A percentile compares a stretch with the other conserved stretches of the same genome.
Conservation (phyloP, 2,113 vertebrate species). For the Theristicus caerulescens region DNA sequence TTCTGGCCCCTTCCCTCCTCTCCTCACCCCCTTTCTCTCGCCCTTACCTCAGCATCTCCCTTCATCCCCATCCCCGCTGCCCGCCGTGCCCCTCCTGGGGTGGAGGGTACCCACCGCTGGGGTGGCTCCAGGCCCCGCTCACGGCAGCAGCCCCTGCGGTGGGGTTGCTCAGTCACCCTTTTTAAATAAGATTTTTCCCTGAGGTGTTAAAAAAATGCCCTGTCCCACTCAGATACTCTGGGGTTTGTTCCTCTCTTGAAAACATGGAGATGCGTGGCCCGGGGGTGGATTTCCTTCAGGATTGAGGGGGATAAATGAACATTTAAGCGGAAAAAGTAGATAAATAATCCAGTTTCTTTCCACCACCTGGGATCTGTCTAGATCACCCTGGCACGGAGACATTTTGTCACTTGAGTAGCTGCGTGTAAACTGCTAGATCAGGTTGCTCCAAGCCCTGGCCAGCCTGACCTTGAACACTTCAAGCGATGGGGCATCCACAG, state of each 20-base stretch:
- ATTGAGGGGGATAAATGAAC: not conserved
- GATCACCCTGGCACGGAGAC: accelerated
- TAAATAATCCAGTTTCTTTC: not conserved
- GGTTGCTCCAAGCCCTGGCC: not conserved
- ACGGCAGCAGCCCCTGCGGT: not conserved
- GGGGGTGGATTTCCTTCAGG: not conserved
- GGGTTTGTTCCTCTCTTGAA: not conserved
- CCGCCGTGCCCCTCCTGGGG: not conserved
- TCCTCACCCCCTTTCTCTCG: no score
- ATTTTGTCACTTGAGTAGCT: not conserved
- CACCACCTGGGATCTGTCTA: not conserved
- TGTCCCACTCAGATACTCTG: no score
- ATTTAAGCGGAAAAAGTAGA: not conserved
- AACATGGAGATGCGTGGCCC: not conserved
- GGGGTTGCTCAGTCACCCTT: not conserved
- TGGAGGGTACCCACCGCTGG: not conserved
- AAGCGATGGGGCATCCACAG: not conserved
- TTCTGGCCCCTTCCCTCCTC: not conserved
- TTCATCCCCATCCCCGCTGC: not conserved
- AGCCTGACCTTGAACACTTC: not conserved
- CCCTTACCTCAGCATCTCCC: not conserved
- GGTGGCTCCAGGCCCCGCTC: not conserved
- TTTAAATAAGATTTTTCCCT: not conserved
- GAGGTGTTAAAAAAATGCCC: not conserved
- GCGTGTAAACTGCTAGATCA: not conserved